Evolutionary conservation across 2,888 invertebrate species (phyloP).

Genomic region (Trypoxylon attenuatum): DNA sequence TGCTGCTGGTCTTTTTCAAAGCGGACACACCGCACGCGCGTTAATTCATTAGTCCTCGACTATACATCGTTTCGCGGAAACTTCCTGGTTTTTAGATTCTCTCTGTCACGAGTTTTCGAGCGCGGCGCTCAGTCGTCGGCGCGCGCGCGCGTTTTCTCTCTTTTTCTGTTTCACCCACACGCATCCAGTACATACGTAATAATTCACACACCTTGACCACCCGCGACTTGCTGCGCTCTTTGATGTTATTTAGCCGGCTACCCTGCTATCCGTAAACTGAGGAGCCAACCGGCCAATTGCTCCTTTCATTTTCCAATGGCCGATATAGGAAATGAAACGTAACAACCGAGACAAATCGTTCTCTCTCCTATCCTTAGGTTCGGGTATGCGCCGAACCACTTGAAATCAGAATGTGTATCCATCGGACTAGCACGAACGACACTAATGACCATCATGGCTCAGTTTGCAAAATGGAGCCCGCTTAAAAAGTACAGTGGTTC

Average conservation of each 20-base stretch:
- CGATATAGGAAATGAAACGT: not conserved
- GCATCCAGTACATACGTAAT: slow-evolving; percentile 47
- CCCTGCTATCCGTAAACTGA: slow-evolving; percentile 39
- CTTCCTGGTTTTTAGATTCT: slow-evolving; percentile 57
- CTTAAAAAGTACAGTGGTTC: slow-evolving; percentile 6
- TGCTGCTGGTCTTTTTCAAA: slow-evolving; percentile 53
- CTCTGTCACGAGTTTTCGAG: slow-evolving; percentile 53
- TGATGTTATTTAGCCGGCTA: slow-evolving; percentile 44
- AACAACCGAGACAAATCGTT: not conserved
- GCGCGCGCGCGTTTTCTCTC: not conserved
- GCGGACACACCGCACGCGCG: slow-evolving; percentile 54
- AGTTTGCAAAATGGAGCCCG: not conserved
- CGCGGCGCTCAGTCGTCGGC: slow-evolving; percentile 29
- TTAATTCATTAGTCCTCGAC: slow-evolving; percentile 58
- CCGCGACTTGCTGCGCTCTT: slow-evolving; percentile 45
- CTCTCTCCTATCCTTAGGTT: not conserved
- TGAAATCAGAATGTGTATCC: no score
- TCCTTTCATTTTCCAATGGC: slow-evolving; percentile 17
- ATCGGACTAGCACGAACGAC: no score
- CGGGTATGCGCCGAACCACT: no score
- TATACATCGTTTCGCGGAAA: slow-evolving; percentile 57
- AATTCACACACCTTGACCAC: slow-evolving; percentile 52
- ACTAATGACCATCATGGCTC: slow-evolving; percentile 21
- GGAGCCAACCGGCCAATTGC: slow-evolving; percentile 35
- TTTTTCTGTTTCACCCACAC: not conserved